Percentiles rank a stretch among this genome's conserved stretches.
These are phyloP conservation scores for Dryobotodes eremita DNA, from an alignment of 2,888 invertebrate species.

Conservation along the genomic window DNA sequence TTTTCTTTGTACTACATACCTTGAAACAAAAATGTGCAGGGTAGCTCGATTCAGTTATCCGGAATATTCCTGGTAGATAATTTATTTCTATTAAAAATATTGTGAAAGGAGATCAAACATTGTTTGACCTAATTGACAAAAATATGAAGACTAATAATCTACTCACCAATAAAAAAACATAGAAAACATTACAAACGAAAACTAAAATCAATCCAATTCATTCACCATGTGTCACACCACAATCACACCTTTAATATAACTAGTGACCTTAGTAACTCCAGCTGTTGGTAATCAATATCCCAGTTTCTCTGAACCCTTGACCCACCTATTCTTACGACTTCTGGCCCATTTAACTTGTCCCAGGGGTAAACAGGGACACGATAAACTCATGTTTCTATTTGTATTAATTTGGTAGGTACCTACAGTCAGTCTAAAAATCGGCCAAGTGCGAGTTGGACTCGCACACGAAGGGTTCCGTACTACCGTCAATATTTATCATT, in stretches of 20 bases:
- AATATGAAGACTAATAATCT: neutral
- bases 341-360: constrained; percentile 35
- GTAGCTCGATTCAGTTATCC: too few species aligned
- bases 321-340: constrained; percentile 36
- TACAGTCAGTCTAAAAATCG: neutral
- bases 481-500: neutral
- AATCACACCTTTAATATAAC: neutral
- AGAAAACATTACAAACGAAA: too few species aligned
- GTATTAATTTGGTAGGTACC: neutral
- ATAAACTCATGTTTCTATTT: constrained; percentile 42
- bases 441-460: neutral
- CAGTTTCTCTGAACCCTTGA: constrained; percentile 12
- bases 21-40: too few species aligned
- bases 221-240: neutral
- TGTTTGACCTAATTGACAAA: neutral
- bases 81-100: neutral
- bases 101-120: neutral
- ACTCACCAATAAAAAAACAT: too few species aligned
- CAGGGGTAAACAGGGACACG: constrained; percentile 5
- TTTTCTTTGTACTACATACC: too few species aligned
- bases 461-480: neutral
- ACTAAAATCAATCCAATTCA: neutral
- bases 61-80: neutral
- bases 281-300: constrained; percentile 25
- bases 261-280: neutral